Evolutionary conservation across 2,797 vertebrate species (phyloP), one percentile per base, ranked within the genome.

Genomic region (Florisuga fusca): DNA sequence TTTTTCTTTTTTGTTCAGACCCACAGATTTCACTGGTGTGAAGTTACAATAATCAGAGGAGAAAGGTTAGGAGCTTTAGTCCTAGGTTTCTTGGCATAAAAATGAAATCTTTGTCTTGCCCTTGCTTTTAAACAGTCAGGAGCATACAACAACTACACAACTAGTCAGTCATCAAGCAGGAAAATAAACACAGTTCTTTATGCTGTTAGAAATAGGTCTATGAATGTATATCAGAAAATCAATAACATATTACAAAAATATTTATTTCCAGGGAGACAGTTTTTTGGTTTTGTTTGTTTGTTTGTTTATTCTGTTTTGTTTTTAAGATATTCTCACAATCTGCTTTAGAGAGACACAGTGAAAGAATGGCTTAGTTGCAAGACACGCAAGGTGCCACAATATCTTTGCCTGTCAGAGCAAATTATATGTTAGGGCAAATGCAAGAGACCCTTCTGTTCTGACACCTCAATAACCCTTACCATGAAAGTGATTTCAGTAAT

Each of bases 21-120:
- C 12, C 75, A 78, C 19, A 66, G 86, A 91, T 76, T 95, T 89
- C 27, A n/a, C 80, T 72, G 80, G 95, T 85, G 92, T 95, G 92
- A 90, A 95, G 66, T 84, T 90, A 93, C 84, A 94, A 82, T 94
- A 96, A 96, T 90, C 94, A 96, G 87, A 94, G 57, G 54, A 95
- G 91, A 95, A 96, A 93, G 87, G 50, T 78, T 88, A 71, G 87
- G 63, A 87, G 79, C 36, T 95, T 95, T 94, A 91, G 55, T 90
- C 29, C 55, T 59, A 86, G 82, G 51, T 90, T 95, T 92, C 84
- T 66, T 92, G 96, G 87, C 80, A 95, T 73, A 88, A 80, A 92
- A 95, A 85, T 62, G 8, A 96, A 96, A 94, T 94, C 76, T 95
- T 73, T 93, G 90, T 73, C 91, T 95, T 94, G 95, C 75, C 73